phyloP scores from a whole-genome alignment of 2,797 vertebrate species.

The Glossophaga mutica region DNA sequence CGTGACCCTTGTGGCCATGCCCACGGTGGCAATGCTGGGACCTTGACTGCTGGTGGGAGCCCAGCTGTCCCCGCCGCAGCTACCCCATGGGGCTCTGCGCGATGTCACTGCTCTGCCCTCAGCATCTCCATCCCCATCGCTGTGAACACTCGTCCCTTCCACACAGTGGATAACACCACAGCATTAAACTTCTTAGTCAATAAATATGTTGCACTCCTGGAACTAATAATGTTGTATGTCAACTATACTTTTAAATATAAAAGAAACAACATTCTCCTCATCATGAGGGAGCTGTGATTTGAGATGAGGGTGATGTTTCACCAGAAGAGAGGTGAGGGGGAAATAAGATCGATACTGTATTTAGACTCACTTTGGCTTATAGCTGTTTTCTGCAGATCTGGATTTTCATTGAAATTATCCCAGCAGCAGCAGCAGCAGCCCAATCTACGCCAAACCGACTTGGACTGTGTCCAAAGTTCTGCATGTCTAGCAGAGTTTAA shows the following conservation, averaged over 20 bases:
- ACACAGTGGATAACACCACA: background rate
- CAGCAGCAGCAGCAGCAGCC: background rate
- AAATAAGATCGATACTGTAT: constrained; percentile 41
- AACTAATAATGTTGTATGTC: background rate
- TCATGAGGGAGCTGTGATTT: background rate
- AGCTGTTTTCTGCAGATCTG: constrained; percentile 29
- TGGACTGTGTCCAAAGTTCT: background rate
- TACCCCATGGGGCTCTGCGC: accelerated
- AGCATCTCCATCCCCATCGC: background rate
- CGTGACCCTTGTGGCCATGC: accelerated
- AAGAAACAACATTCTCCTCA: background rate
- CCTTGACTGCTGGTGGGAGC: accelerated
- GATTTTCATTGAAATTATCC: constrained; percentile 43
- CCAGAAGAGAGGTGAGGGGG: background rate
- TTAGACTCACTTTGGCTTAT: constrained; percentile 37
- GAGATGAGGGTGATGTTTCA: constrained; percentile 30
- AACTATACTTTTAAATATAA: background rate
- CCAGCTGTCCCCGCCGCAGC: background rate
- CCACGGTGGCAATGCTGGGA: background rate
- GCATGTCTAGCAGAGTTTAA: background rate
- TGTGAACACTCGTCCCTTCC: background rate
- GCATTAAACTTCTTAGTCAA: background rate
- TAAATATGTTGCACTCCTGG: background rate
- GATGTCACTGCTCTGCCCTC: no score
- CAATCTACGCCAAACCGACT: background rate